Percentiles rank a stretch among this genome's conserved stretches.
These are phyloP conservation scores for Vandiemenella viatica DNA, from an alignment of 2,888 invertebrate genomes.

Conservation along the genomic window DNA sequence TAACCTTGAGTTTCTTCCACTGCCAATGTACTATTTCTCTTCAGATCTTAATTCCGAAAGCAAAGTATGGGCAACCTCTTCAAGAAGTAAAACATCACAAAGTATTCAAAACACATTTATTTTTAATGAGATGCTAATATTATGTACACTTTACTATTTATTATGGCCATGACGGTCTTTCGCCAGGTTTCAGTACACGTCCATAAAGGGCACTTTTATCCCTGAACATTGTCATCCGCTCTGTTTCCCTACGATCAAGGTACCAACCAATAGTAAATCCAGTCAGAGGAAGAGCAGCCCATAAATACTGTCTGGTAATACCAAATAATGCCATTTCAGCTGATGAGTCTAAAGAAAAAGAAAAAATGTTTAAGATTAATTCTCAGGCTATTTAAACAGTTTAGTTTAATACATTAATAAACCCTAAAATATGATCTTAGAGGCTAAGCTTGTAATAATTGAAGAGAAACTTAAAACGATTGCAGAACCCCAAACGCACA, in stretches of 20 bases:
- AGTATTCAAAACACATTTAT: not conserved
- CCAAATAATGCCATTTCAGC: constrained; percentile 39
- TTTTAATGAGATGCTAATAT: not conserved
- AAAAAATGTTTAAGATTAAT: too few species aligned
- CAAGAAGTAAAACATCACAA: not conserved
- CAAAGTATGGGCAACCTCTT: not conserved
- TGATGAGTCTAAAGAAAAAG: not conserved
- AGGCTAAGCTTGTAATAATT: too few species aligned
- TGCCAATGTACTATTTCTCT: too few species aligned
- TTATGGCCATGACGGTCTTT: constrained; percentile 60
- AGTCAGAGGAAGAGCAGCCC: constrained; percentile 36
- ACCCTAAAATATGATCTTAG: too few species aligned
- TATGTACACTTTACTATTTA: not conserved
- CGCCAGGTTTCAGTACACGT: constrained; percentile 44
- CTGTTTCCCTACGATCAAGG: constrained; percentile 52
- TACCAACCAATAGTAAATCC: constrained; percentile 46
- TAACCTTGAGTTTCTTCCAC: too few species aligned
- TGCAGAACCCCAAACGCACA: too few species aligned
- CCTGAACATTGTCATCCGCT: constrained; percentile 53
- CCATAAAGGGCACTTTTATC: constrained; percentile 70
- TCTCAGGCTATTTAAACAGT: too few species aligned
- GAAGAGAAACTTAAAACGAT: too few species aligned
- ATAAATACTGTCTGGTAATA: constrained; percentile 36
- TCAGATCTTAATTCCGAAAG: too few species aligned
- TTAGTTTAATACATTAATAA: too few species aligned